Conservation (phyloP, 1,140 invertebrate genomes). For the Arion vulgaris region DNA sequence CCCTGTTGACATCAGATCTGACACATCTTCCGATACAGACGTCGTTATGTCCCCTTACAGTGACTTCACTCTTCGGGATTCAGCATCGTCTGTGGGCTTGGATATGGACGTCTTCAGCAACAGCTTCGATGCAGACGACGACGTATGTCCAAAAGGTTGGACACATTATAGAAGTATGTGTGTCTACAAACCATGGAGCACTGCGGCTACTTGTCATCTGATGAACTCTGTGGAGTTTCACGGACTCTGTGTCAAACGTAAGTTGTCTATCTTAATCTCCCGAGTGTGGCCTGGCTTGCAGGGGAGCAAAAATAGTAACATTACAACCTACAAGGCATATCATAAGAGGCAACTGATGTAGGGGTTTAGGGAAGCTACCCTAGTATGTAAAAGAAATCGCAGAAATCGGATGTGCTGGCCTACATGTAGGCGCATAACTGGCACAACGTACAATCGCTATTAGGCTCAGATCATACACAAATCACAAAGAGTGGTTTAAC, state of each 20-base stretch:
- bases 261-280: too few relatives aligned
- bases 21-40: neutral
- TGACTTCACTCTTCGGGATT: neutral
- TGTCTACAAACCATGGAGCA: slow-evolving; percentile 18
- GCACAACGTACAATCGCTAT: too few relatives aligned
- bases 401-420: too few relatives aligned
- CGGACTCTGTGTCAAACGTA: slow-evolving; percentile 30
- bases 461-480: too few relatives aligned
- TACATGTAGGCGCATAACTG: too few relatives aligned
- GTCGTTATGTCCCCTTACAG: neutral
- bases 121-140: neutral
- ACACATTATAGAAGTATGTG: slow-evolving; percentile 19
- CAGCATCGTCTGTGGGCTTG: neutral
- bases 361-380: too few relatives aligned
- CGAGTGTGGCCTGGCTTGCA: too few relatives aligned
- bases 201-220: neutral
- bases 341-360: too few relatives aligned
- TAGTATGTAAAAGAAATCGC: too few relatives aligned
- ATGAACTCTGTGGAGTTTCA: slow-evolving; percentile 22
- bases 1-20: neutral
- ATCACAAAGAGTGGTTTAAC: too few relatives aligned
- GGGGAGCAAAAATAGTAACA: too few relatives aligned
- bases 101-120: neutral
- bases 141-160: slow-evolving; percentile 19
- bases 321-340: too few relatives aligned